Base-by-base conservation (phyloP, 2,888 invertebrate species). In the Sminthurinus aureus region DNA sequence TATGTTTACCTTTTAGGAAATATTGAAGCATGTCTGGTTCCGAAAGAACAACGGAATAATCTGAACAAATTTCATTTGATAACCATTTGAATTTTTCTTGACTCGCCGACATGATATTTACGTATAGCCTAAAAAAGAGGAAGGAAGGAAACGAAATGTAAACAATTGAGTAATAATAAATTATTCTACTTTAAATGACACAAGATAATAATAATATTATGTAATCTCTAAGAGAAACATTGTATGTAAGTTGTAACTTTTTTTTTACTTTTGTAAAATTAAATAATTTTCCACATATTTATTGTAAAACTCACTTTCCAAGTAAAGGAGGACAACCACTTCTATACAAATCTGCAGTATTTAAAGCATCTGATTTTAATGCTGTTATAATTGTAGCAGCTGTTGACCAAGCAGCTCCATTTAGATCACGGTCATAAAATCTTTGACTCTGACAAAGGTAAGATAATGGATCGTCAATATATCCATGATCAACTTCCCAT, bases 1-100 rank as follows among this genome's bases (percentile, higher is more conserved):
- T 71, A 24, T 71, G 6, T 38, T 38, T 89, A 94, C 94, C 93
- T 90, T 92, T 91, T 89, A 93, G 93, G 85, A 95, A 93, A 90
- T 93, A 93, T 79, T 91, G 90, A 81, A 94, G 88, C 64, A 94
- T 90, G 4, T 92, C 91, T 50, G 91, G 90, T 51, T 86, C 83
- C 18, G 71, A 50, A 76, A 79, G 64, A 15, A 77, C 52, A 15
- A 81, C 58, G 11, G 83, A 78, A 15, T 71, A 71, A 20, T 71
- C 24, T 64, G 80, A 78, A 51, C 81, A 83, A 8, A 85, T 58
- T 22, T 83, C 81, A 22, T 85, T 85, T 15, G 85, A 84, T 18
- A 87, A 69, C 12, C 73, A 79, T 50, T 74, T 52, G 75, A 64
- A 83, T 50, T 73, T 38, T 20, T 74, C 71, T 26, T n/a, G 64